Percentiles rank a stretch among this genome's conserved stretches.
Conservation (phyloP, 1,140 invertebrate species). For the Aethina tumida region DNA sequence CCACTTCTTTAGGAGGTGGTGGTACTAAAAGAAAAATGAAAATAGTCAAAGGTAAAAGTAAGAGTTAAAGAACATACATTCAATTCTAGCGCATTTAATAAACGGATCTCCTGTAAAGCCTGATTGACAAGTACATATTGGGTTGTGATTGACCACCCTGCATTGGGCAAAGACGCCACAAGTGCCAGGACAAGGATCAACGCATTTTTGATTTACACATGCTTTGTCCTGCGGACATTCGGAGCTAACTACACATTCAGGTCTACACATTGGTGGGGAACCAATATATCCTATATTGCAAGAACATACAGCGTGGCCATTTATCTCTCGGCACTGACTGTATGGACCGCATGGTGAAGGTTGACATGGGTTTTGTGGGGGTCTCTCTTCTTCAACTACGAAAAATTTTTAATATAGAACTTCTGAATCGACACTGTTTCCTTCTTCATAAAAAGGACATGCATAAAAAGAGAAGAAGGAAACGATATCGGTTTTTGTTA, state of each 20-base stretch:
- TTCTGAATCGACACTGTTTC: not conserved
- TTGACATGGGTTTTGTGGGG: slow-evolving; percentile 56
- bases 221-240: slow-evolving; percentile 76
- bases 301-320: slow-evolving; percentile 71
- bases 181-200: slow-evolving; percentile 69
- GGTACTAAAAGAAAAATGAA: slow-evolving; percentile 28
- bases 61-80: slow-evolving; percentile 16
- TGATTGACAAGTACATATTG: slow-evolving; percentile 64
- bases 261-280: slow-evolving; percentile 65
- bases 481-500: too few species aligned
- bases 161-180: slow-evolving; percentile 74
- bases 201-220: slow-evolving; percentile 71
- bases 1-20: slow-evolving; percentile 28
- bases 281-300: slow-evolving; percentile 67
- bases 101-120: slow-evolving; percentile 74
- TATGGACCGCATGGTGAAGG: slow-evolving; percentile 76
- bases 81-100: slow-evolving; percentile 48
- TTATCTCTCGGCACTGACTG: slow-evolving; percentile 62
- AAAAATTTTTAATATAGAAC: slow-evolving; percentile 16
- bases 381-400: slow-evolving; percentile 33
- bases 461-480: too few species aligned
- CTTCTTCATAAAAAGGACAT: not conserved
- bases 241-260: slow-evolving; percentile 72
- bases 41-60: slow-evolving; percentile 13
- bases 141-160: slow-evolving; percentile 74